A percentile compares a stretch with the other conserved stretches of the same genome.
These are phyloP conservation scores for Pilophorus perplexus DNA, from an alignment of 2,888 invertebrate species.

Conservation along the genomic window DNA sequence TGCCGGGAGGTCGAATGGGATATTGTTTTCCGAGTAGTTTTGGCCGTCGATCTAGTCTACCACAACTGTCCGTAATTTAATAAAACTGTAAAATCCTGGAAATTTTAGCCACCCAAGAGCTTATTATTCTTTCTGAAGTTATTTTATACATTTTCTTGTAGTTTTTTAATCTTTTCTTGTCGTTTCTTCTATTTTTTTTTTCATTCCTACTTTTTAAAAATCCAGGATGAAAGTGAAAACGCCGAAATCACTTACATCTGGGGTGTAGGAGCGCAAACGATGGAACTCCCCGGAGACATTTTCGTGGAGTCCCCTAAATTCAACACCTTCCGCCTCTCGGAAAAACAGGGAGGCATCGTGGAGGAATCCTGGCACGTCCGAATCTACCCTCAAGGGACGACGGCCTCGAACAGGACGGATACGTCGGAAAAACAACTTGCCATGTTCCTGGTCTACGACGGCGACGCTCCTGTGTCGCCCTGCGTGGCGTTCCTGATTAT, in stretches of 20 bases:
- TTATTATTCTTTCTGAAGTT: no score
- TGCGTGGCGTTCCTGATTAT: not conserved
- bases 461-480: not conserved
- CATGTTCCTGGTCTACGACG: not conserved
- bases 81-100: no score
- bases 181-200: no score
- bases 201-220: not conserved
- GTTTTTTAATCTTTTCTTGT: no score
- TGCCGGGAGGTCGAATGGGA: no score
- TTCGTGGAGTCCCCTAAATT: not conserved
- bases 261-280: not conserved
- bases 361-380: not conserved
- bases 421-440: not conserved
- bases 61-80: no score
- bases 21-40: no score
- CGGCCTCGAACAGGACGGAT: not conserved
- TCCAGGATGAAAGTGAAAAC: not conserved
- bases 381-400: not conserved
- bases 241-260: not conserved
- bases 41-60: no score
- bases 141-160: no score
- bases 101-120: no score
- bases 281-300: not conserved
- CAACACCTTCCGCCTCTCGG: not conserved
- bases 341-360: not conserved